Base-by-base conservation (phyloP, 1,140 invertebrate species). In the Sycobia sp. region DNA sequence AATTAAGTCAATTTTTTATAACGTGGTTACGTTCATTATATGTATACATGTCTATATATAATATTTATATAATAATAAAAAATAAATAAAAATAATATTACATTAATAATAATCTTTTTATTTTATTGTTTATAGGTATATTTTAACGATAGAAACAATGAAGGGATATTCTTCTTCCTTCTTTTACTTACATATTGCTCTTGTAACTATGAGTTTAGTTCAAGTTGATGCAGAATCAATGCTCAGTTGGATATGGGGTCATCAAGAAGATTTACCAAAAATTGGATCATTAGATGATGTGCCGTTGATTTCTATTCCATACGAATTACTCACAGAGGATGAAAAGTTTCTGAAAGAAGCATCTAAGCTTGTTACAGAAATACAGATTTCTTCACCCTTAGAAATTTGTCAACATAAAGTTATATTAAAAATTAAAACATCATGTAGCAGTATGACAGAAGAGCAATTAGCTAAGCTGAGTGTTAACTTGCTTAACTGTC, bases 401-500 rank as follows among this genome's bases (percentile, higher is more conserved):
- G 87, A 89, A 73, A 76, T 80, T 2, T 90, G 88, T 74, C 86
- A 89, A 68, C 87, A 89, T 64, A 85, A 88, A 84, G 79, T 88
- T 14, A 76, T 89, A 3, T 77, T 88, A 67, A 84, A 84, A 70
- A 78, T 89, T 54, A 81, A 81, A 72, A 79, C 79, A 3, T 83
- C 85, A 2, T 89, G 88, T 68, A 73, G 77, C 36, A 73, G 79
- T 16, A 80, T 91, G 71, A 84, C 84, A 16, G 88, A 90, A 68
- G 88, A 90, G 67, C 82, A 89, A 49, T 69, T 91, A 22, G 86
- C 86, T 0, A 90, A 89, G 76, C 69, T 91, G 13, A 85, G 87
- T 49, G 88, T 91, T 29, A 85, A 86, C 73, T 77, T 90, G 18
- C 75, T 90, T 16, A 90, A 91, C 71, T 91, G 89, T 75, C 88